Evolutionary conservation across 2,888 invertebrate genomes (phyloP).

Genomic region (Corbicula japonica): DNA sequence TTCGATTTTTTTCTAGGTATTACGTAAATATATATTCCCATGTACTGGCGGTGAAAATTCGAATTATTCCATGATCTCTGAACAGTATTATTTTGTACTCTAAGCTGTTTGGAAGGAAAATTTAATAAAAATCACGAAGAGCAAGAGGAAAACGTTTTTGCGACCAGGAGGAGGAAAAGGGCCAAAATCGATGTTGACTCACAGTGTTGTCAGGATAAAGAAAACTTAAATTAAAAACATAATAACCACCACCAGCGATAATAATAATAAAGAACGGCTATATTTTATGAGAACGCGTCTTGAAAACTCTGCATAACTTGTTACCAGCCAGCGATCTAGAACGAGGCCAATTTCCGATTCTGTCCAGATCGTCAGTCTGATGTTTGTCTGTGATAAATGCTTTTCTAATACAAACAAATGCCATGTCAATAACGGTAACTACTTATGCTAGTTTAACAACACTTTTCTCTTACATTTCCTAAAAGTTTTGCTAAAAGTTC

Average conservation of each 20-base stretch:
- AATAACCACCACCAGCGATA: too few relatives aligned
- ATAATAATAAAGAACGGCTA: too few relatives aligned
- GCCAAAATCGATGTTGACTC: slow-evolving; percentile 4
- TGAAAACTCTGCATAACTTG: slow-evolving; percentile 28
- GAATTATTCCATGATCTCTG: slow-evolving; percentile 3
- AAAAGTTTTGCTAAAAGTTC: too few relatives aligned
- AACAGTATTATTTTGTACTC: neutral
- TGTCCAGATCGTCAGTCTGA: slow-evolving; percentile 36
- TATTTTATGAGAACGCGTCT: neutral
- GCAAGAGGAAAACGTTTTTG: slow-evolving; percentile 4
- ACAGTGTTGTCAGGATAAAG: too few relatives aligned
- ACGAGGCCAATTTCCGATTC: slow-evolving; percentile 58
- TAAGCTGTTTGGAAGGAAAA: neutral
- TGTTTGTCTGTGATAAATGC: neutral
- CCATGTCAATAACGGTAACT: too few relatives aligned
- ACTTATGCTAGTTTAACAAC: too few relatives aligned
- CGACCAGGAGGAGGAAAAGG: neutral
- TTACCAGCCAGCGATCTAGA: slow-evolving; percentile 50
- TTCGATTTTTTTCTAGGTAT: neutral
- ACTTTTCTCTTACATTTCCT: too few relatives aligned
- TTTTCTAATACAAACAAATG: too few relatives aligned
- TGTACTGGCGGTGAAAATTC: neutral
- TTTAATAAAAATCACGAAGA: neutral
- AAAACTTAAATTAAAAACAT: too few relatives aligned
- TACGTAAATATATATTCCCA: neutral